Base-by-base conservation (phyloP, 2,113 vertebrate species). In the human (Homo sapiens) region DNA sequence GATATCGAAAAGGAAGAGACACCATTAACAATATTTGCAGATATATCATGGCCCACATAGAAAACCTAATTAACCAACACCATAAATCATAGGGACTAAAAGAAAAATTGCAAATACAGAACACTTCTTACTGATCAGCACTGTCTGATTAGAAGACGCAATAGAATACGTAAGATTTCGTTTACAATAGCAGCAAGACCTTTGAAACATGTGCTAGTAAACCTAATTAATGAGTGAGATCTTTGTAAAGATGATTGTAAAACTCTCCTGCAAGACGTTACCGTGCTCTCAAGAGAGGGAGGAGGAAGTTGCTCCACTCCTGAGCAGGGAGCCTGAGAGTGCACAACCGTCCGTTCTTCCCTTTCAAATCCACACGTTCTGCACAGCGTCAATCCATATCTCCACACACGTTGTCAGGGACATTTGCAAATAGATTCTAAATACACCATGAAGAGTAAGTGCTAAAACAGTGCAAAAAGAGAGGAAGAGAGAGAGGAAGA, bases 281-380 rank as follows among this genome's bases (percentile, higher is more conserved):
- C 4, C 11, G 27, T 22, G 14, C 43, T 18, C 11, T 35, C 12
- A 8, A 6, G 8, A 79, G 22, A 43, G 16, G 30, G 43, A 38
- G 32, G 23, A 16, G 32, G 5, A 3, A 38, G 27, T 38, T 20
- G 32, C 75, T 48, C 11, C 11, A 2, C 32, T 55, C 40, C 22
- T 10, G 22, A 70, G 20, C 4, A 48, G 64, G 76, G 59, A 72
- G 50, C 23, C 14, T 48, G 5, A 11, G 32, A 80, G 8, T 30
- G 17, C 6, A 8, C 4, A 0, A 8, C 22, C 20, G 1, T 4
- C 32, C 20, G 3, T 66, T 12, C 35, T n/a, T 32, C 57, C 3
- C 57, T 1, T 66, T 25, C 32, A 2, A 16, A 6, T 27, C 17
- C 7, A 4, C 30, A 3, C 1, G 1, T 38, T 48, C 81, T 9